phyloP scores from a whole-genome alignment of 2,888 invertebrate species.

The Lasioglossum malachurum region DNA sequence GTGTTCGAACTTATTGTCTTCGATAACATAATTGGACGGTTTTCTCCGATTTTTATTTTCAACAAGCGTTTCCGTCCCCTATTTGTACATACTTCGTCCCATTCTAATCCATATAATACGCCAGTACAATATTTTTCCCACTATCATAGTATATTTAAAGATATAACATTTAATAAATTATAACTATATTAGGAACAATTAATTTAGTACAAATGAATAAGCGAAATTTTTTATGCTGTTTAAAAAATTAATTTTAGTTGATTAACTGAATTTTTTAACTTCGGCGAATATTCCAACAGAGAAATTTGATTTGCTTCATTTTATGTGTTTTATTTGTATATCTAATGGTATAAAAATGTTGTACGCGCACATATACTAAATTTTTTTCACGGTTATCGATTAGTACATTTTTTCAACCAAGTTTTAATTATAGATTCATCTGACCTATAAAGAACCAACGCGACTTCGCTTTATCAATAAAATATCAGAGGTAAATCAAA shows the following conservation, averaged over 20 bases:
- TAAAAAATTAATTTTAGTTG: not conserved
- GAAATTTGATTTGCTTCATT: not conserved
- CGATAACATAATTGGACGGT: not conserved
- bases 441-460: not conserved
- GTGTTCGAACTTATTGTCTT: not conserved
- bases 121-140: not conserved
- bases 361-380: not conserved
- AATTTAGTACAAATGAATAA: not conserved
- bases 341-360: not conserved
- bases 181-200: not conserved
- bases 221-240: not conserved
- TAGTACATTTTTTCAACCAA: not conserved
- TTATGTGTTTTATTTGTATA: too few relatives aligned
- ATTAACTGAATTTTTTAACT: not conserved
- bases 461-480: not conserved
- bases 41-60: not conserved
- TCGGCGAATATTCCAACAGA: not conserved
- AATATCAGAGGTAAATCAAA: not conserved
- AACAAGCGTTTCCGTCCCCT: not conserved
- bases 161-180: not conserved
- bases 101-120: not conserved
- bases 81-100: not conserved
- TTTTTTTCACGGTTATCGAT: not conserved
- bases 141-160: not conserved
- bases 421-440: constrained; percentile 2